Percentiles rank a stretch among this genome's conserved stretches.
Evolutionary conservation across 2,797 vertebrate species (phyloP).

Genomic region (Gymnoscopelus microlampas): DNA sequence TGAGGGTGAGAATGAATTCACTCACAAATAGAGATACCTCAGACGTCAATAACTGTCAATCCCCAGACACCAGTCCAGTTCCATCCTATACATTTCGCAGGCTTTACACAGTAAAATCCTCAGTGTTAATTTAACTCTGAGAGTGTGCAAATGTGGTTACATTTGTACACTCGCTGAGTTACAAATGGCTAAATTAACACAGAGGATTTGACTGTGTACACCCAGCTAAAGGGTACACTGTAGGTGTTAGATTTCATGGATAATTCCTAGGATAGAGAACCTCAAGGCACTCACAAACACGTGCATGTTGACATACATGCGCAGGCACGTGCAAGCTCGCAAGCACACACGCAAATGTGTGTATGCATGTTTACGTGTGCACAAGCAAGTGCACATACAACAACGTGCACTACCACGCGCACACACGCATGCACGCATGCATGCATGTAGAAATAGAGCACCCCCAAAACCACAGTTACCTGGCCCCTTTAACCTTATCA

Average conservation of each 20-base stretch:
- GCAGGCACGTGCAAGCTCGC: neutral
- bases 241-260: constrained; percentile 45
- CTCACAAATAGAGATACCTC: constrained; percentile 17
- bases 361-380: neutral
- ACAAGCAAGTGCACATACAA: neutral
- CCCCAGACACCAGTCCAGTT: constrained; percentile 45
- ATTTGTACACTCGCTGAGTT: too few species aligned
- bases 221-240: constrained; percentile 29
- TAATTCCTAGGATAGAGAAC: constrained; percentile 8
- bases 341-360: neutral
- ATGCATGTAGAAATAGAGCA: constrained; percentile 29
- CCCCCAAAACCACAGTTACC: constrained; percentile 16
- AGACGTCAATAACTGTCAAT: constrained; percentile 48
- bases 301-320: neutral
- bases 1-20: constrained; percentile 49
- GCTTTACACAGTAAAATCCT: constrained; percentile 43
- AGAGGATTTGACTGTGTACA: too few species aligned
- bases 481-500: constrained; percentile 43
- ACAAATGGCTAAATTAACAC: too few species aligned
- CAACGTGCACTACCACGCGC: neutral
- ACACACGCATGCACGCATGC: neutral
- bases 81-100: constrained; percentile 25
- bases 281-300: constrained; percentile 19
- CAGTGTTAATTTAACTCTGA: too few species aligned
- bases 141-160: too few species aligned